phyloP scores from a whole-genome alignment of 1,140 invertebrate species.

The Aphis gossypii region DNA sequence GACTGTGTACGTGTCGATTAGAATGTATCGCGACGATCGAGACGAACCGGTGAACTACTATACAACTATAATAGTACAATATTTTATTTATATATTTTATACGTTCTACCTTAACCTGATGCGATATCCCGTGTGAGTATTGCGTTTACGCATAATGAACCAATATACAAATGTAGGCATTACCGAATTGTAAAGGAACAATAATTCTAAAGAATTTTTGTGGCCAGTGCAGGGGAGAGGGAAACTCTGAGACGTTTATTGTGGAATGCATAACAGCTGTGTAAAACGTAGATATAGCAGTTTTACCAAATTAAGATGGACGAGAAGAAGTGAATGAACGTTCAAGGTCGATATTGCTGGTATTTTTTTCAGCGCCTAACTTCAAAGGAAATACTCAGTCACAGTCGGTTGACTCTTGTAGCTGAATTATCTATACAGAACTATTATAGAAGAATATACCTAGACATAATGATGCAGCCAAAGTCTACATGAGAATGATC shows the following conservation, averaged over 20 bases:
- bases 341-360: slow-evolving; percentile 38
- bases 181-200: background rate
- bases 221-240: too few relatives aligned
- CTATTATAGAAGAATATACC: background rate
- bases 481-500: background rate
- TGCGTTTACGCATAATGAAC: background rate
- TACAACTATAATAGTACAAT: background rate
- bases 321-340: slow-evolving; percentile 55
- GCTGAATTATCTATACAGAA: background rate
- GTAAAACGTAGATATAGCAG: slow-evolving; percentile 31
- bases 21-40: background rate
- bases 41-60: background rate
- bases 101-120: background rate
- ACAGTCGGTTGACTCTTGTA: slow-evolving; percentile 46
- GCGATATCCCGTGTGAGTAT: background rate
- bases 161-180: background rate
- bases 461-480: background rate
- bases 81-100: background rate
- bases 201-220: background rate
- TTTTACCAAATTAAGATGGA: slow-evolving; percentile 55
- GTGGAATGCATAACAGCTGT: slow-evolving; percentile 31
- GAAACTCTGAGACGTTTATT: background rate
- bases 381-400: slow-evolving; percentile 53
- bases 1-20: slow-evolving; percentile 13
- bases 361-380: slow-evolving; percentile 29